Evolutionary conservation across 2,113 vertebrate species (phyloP), one percentile per base, ranked within the genome.

Genomic region (Pseudorectes ferrugineus): DNA sequence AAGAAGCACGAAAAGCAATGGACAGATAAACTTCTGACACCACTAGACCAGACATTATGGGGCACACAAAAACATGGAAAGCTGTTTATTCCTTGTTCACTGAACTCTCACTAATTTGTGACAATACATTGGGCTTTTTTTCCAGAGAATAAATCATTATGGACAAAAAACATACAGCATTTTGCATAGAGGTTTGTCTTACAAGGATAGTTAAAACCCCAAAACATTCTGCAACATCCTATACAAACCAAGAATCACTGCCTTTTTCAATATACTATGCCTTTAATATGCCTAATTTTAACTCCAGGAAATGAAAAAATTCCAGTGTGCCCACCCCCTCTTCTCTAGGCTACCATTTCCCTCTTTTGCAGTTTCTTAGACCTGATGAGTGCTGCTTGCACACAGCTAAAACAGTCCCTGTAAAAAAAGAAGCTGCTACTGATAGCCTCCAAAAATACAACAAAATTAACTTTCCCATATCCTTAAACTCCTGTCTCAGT

Each of bases 301-400:
- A 79, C 8, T 59, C 19, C 28, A 76, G n/a, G 45, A 76, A 85
- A 29, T 83, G 49, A 76, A 40, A 76, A 51, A 78, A 40, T 45
- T 72, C n/a, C 66, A 54, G 0, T 1, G 0, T 57, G 19, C 5
- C 11, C 31, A 48, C 4, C 35, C 48, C 11, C 11, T 71, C 31
- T n/a, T 59, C 52, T 63, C 57, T 40, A 79, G 12, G 33, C 26
- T 67, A 82, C 18, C 11, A 22, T 15, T 74, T 77, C 10, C 4
- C 11, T 4, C 24, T 88, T 75, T 49, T 45, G 20, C 35, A 33
- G 11, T 51, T 90, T 90, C 31, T 91, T 76, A 76, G 54, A 66
- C 29, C 16, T 80, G 8, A 10, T 18, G 57, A 88, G 8, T 46
- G 21, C 6, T 83, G 17, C 67, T 54, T 89, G 14, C 23, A 48